These are phyloP conservation scores for Nanorana parkeri DNA, from an alignment of 2,113 vertebrate genomes.

Conservation along the genomic window DNA sequence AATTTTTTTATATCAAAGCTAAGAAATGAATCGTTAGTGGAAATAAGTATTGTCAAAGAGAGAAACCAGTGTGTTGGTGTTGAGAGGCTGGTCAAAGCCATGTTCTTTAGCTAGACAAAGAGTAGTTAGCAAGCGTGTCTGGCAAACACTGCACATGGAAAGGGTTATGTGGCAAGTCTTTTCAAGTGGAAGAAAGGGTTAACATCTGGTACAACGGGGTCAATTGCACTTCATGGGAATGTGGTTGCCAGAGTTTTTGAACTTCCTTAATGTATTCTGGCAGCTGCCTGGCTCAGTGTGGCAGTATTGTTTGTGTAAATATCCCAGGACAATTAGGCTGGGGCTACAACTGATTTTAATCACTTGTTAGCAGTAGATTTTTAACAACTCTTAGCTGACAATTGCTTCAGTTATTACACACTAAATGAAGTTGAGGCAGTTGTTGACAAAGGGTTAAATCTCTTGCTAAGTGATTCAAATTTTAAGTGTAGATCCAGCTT, in stretches of 20 bases:
- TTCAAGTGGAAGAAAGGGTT: conserved; percentile 30
- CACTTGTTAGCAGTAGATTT: too few relatives aligned
- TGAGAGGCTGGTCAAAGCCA: conserved; percentile 1
- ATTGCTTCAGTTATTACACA: too few relatives aligned
- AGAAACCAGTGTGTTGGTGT: not conserved
- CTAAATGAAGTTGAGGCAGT: too few relatives aligned
- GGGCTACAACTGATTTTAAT: too few relatives aligned
- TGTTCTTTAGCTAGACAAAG: conserved; percentile 23
- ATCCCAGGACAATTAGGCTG: too few relatives aligned
- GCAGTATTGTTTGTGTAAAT: not conserved
- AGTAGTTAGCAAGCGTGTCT: conserved; percentile 1
- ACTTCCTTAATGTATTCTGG: conserved; percentile 15
- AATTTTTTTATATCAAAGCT: not conserved
- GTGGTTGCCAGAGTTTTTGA: not conserved
- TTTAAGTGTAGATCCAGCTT: too few relatives aligned
- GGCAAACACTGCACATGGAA: conserved; percentile 6
- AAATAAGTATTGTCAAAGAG: not conserved
- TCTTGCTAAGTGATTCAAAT: too few relatives aligned
- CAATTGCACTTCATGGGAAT: conserved; percentile 41
- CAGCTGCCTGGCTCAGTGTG: conserved; percentile 14
- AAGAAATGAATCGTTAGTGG: not conserved
- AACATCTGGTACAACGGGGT: conserved; percentile 22
- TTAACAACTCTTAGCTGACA: too few relatives aligned
- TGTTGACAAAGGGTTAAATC: too few relatives aligned
- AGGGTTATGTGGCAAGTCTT: not conserved